A percentile compares a stretch with the other conserved stretches of the same genome.
These are phyloP conservation scores for Cordylochernes scorpioides DNA, from an alignment of 2,888 invertebrate species.

Conservation along the genomic window DNA sequence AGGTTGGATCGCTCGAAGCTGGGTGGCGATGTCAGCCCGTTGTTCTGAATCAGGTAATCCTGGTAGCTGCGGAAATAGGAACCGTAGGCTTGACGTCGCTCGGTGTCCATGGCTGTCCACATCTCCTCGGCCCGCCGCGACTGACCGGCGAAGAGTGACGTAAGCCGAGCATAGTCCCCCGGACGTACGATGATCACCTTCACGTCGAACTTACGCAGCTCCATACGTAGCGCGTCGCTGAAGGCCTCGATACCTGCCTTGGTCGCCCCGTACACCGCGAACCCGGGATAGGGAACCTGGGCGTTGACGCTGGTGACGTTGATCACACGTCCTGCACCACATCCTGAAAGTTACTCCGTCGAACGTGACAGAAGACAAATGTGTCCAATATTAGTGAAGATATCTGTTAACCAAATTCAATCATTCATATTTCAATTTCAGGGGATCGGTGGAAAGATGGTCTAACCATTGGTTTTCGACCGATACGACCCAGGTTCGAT, in stretches of 20 bases:
- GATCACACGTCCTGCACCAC: constrained; percentile 43
- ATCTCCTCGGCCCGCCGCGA: constrained; percentile 33
- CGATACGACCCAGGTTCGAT: too few species aligned
- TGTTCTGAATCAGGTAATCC: too few species aligned
- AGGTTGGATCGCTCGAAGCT: too few species aligned
- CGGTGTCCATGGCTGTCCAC: constrained; percentile 33
- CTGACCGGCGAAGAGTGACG: constrained; percentile 40
- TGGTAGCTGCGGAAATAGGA: constrained; percentile 36
- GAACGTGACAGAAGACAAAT: too few species aligned
- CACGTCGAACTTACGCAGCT: constrained; percentile 41
- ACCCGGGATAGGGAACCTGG: constrained; percentile 39
- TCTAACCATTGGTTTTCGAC: too few species aligned
- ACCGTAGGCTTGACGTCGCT: constrained; percentile 35
- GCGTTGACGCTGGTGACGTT: constrained; percentile 63
- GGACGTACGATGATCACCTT: constrained; percentile 45
- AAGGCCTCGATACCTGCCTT: constrained; percentile 49
- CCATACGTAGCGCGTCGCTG: constrained; percentile 41
- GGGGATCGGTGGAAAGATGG: too few species aligned
- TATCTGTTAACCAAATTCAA: too few species aligned
- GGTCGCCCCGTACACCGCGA: constrained; percentile 48
- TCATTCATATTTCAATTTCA: too few species aligned
- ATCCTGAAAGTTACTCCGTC: too few species aligned
- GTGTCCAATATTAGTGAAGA: too few species aligned
- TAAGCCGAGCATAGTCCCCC: constrained; percentile 41
- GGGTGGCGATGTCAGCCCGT: too few species aligned